phyloP scores from a whole-genome alignment of 2,888 invertebrate species.

The Acronicta leporina region DNA sequence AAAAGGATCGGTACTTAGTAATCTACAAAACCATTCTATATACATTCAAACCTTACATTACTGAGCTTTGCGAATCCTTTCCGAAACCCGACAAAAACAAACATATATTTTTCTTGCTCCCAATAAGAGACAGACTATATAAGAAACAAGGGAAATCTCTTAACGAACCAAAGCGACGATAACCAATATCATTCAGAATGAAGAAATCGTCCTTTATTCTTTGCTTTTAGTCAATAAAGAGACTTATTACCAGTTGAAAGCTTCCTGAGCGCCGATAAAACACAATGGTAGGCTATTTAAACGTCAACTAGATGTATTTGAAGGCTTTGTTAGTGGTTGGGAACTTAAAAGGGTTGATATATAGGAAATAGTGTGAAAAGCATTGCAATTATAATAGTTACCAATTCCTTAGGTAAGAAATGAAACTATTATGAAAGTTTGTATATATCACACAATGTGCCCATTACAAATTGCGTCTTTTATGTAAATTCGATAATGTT shows the following conservation, averaged over 20 bases:
- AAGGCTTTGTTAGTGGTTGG: neutral
- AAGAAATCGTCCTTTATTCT: slow-evolving; percentile 9
- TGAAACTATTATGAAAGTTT: no score
- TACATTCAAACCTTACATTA: no score
- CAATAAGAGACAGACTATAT: neutral
- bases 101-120: neutral
- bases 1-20: no score
- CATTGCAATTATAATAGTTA: neutral
- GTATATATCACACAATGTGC: no score
- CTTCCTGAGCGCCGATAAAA: slow-evolving; percentile 32
- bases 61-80: no score
- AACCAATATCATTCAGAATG: slow-evolving; percentile 13
- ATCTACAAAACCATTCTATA: no score
- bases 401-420: no score
- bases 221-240: slow-evolving; percentile 16
- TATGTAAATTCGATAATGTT: no score
- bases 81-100: neutral
- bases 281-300: slow-evolving; percentile 27
- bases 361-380: neutral
- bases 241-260: slow-evolving; percentile 25
- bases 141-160: slow-evolving; percentile 5
- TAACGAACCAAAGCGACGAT: slow-evolving; percentile 12
- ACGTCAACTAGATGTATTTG: slow-evolving; percentile 27
- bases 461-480: no score
- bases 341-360: neutral